Conservation (phyloP, 1,140 invertebrate species). For the Nomia melanderi region DNA sequence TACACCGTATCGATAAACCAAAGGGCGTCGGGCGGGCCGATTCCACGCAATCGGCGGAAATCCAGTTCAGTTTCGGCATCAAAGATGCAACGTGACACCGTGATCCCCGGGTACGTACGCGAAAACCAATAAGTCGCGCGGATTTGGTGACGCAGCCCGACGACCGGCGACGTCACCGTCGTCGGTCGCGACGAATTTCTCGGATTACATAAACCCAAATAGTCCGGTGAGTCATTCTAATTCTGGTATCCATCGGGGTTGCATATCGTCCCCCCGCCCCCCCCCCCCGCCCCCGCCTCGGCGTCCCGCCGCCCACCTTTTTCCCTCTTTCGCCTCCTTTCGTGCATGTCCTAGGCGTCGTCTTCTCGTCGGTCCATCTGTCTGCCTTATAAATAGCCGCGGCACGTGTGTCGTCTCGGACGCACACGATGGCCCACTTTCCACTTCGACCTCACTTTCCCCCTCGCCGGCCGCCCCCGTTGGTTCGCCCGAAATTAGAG, state of each 20-base stretch:
- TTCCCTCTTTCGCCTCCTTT: constrained; percentile 9
- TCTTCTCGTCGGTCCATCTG: constrained; percentile 19
- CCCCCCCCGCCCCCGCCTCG: too few relatives aligned
- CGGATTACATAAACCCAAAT: constrained; percentile 67
- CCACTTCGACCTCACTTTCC: too few relatives aligned
- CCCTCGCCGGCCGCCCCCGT: too few relatives aligned
- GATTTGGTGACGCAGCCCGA: constrained; percentile 32
- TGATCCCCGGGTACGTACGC: neutral
- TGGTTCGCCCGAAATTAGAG: constrained; percentile 54
- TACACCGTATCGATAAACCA: too few relatives aligned
- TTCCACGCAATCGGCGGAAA: neutral
- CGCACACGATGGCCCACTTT: constrained; percentile 61
- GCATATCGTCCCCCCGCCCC: constrained; percentile 32
- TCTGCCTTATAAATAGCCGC: constrained; percentile 57
- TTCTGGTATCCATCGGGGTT: constrained; percentile 56
- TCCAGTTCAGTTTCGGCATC: constrained; percentile 6
- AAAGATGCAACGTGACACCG: constrained; percentile 52
- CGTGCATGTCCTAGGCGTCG: constrained; percentile 18
- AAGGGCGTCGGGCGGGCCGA: too few relatives aligned
- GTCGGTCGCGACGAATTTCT: constrained; percentile 55
- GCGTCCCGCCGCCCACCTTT: neutral
- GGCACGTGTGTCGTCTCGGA: constrained; percentile 54
- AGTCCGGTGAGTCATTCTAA: constrained; percentile 65
- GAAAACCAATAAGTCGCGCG: constrained; percentile 10
- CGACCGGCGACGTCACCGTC: constrained; percentile 33